Conservation (phyloP, 2,888 invertebrate species). For the Ichneumon xanthorius region DNA sequence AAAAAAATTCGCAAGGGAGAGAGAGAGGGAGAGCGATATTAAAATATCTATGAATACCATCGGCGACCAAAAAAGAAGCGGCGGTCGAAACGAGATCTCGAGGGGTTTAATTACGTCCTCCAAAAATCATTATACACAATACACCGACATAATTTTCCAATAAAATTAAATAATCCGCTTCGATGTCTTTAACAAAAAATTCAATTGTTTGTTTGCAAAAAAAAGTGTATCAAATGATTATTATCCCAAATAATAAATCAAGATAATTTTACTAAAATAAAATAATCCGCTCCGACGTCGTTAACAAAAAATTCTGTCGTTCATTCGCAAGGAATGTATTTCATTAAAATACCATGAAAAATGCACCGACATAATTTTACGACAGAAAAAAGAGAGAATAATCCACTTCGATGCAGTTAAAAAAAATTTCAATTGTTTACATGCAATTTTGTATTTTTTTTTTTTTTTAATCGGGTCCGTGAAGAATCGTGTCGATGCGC, state of each 20-base stretch:
- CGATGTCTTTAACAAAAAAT: not conserved
- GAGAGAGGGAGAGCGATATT: not conserved
- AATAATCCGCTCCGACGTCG: not conserved
- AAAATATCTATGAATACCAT: conserved; percentile 17
- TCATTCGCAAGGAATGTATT: not conserved
- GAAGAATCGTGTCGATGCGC: conserved; percentile 68
- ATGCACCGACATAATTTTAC: not conserved
- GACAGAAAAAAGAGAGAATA: too few relatives aligned
- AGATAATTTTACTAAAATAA: not conserved
- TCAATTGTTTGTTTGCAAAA: not conserved
- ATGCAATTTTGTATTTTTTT: conserved; percentile 24
- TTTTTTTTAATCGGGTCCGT: conserved; percentile 61
- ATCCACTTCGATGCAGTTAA: not conserved
- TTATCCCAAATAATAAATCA: not conserved
- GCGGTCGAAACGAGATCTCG: not conserved
- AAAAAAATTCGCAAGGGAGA: not conserved
- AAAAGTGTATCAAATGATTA: too few relatives aligned
- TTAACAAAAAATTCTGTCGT: not conserved
- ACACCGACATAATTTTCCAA: not conserved
- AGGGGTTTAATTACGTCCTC: not conserved
- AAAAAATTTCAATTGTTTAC: not conserved
- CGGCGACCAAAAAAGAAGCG: not conserved
- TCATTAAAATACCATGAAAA: not conserved
- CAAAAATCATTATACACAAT: not conserved
- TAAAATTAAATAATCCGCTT: not conserved